Conservation (phyloP, 2,888 invertebrate species). For the Bhutanitis thaidina region DNA sequence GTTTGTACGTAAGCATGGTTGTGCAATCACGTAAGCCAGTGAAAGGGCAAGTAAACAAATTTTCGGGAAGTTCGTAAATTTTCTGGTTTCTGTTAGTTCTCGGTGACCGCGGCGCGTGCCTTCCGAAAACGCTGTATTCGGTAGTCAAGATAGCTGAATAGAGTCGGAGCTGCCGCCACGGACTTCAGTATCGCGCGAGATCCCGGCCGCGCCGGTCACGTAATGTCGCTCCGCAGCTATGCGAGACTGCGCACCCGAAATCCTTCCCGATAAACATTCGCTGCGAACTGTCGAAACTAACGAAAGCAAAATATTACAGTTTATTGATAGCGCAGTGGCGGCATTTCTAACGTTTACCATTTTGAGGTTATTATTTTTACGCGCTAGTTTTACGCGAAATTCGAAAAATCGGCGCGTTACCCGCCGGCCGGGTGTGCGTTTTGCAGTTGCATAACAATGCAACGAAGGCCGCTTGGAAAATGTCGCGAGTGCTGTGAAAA, state of each 20-base stretch:
- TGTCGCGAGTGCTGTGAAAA: conserved; percentile 54
- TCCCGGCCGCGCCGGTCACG: conserved; percentile 51
- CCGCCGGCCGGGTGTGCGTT: conserved; percentile 48
- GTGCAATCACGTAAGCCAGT: conserved; percentile 13
- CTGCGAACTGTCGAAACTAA: conserved; percentile 25
- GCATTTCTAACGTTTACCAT: not conserved
- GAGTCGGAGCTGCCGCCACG: conserved; percentile 27
- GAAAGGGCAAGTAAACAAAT: conserved; percentile 22
- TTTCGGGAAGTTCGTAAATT: conserved; percentile 17
- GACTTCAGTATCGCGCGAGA: conserved; percentile 64
- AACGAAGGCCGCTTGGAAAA: conserved; percentile 67
- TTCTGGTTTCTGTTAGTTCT: conserved; percentile 15
- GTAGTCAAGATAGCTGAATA: conserved; percentile 41
- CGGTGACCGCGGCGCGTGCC: conserved; percentile 6
- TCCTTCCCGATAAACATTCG: conserved; percentile 52
- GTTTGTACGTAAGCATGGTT: conserved; percentile 9
- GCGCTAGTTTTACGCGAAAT: conserved; percentile 34
- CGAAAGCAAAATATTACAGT: conserved; percentile 27
- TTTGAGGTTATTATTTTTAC: conserved; percentile 46
- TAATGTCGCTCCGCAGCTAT: conserved; percentile 41
- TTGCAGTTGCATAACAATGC: conserved; percentile 73
- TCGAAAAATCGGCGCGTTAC: conserved; percentile 48
- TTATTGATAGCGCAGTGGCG: not conserved
- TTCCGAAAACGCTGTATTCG: conserved; percentile 9
- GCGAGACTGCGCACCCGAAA: conserved; percentile 44